These are phyloP conservation scores for Psix sp. DNA, from an alignment of 1,140 invertebrate genomes.

Conservation along the genomic window DNA sequence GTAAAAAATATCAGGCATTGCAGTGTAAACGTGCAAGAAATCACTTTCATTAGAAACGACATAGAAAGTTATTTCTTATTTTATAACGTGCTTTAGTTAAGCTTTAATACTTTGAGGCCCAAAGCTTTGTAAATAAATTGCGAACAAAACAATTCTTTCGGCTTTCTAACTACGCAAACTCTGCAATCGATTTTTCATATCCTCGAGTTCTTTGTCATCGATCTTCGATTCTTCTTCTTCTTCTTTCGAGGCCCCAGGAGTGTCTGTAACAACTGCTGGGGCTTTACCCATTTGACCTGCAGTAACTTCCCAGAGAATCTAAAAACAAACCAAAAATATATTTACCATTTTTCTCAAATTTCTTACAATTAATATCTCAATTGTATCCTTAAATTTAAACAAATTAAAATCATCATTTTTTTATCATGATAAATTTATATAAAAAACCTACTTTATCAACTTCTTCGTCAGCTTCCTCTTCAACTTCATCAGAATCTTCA, in stretches of 20 bases:
- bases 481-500: slow-evolving; percentile 93
- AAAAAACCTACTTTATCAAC: slow-evolving; percentile 92
- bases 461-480: slow-evolving; percentile 94
- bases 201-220: slow-evolving; percentile 87
- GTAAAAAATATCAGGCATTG: slow-evolving; percentile 12
- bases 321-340: slow-evolving; percentile 45
- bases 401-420: no score
- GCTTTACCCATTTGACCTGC: slow-evolving; percentile 94
- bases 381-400: no score
- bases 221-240: slow-evolving; percentile 80
- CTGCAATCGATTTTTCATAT: slow-evolving; percentile 90
- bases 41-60: no score
- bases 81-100: slow-evolving; percentile 1
- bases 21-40: slow-evolving; percentile 7
- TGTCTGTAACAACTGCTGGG: slow-evolving; percentile 84
- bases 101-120: background rate
- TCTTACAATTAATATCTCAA: no score
- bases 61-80: no score
- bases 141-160: no score
- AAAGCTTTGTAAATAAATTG: background rate
- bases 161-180: slow-evolving; percentile 85
- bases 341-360: no score
- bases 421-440: slow-evolving; percentile 15
- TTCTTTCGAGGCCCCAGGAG: slow-evolving; percentile 78
- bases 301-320: slow-evolving; percentile 97